Conservation (phyloP, 2,888 invertebrate genomes). For the Taphrorychus bicolor region DNA sequence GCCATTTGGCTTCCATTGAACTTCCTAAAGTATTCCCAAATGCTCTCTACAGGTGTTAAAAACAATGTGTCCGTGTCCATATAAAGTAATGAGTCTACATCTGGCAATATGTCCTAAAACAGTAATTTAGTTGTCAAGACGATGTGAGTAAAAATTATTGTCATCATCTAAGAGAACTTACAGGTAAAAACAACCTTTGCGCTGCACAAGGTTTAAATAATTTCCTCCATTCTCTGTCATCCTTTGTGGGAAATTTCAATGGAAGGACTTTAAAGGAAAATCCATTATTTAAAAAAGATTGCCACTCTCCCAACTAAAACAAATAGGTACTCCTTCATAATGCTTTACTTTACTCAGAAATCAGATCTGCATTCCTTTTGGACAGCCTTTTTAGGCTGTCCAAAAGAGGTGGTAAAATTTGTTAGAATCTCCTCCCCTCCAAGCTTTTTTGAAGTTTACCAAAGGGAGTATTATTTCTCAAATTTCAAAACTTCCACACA, state of each 20-base stretch:
- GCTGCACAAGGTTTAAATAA: conserved; percentile 95
- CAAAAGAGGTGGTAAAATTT: too few relatives aligned
- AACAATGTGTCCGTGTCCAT: conserved; percentile 93
- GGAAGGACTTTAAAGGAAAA: conserved; percentile 78
- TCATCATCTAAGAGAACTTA: conserved; percentile 11
- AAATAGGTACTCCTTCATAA: too few relatives aligned
- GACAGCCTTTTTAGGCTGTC: too few relatives aligned
- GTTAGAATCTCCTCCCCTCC: too few relatives aligned
- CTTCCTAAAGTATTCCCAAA: conserved; percentile 82
- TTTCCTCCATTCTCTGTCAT: conserved; percentile 82
- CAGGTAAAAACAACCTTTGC: conserved; percentile 91
- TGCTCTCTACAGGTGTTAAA: conserved; percentile 78
- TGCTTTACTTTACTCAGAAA: not conserved
- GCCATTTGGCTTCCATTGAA: conserved; percentile 90
- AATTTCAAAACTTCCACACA: too few relatives aligned
- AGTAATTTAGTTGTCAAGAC: not conserved
- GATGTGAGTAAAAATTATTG: not conserved
- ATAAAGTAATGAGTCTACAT: conserved; percentile 87
- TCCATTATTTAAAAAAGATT: conserved; percentile 66
- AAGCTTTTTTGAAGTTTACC: too few relatives aligned
- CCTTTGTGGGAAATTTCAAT: conserved; percentile 79
- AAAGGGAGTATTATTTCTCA: too few relatives aligned
- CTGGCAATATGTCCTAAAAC: conserved; percentile 75
- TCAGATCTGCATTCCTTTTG: not conserved
- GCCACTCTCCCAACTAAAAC: conserved; percentile 74